Evolutionary conservation across 2,797 vertebrate genomes (phyloP).

Genomic region (Nyctibius grandis): DNA sequence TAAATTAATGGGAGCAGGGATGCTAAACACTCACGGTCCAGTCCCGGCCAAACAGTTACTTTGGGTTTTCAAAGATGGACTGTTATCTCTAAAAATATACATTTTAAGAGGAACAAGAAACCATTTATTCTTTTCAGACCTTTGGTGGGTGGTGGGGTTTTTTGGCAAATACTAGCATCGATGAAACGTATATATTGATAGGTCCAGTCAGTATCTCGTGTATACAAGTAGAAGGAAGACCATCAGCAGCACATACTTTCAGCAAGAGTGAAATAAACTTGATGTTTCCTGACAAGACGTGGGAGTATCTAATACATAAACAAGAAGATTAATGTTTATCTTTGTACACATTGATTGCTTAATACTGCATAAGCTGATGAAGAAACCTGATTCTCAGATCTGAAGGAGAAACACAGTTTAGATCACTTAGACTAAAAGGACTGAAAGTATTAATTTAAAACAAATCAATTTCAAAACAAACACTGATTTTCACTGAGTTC

Average conservation of each 20-base stretch:
- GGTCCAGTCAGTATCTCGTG: neutral
- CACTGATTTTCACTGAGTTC: neutral
- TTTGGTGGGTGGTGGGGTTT: too few relatives aligned
- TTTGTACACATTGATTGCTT: neutral
- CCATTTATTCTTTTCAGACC: neutral
- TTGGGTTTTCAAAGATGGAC: neutral
- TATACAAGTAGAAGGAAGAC: neutral
- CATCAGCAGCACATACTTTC: neutral
- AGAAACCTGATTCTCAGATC: neutral
- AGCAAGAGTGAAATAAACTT: neutral
- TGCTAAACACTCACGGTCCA: neutral
- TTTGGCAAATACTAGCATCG: rapidly evolving
- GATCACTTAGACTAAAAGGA: neutral
- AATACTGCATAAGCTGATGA: neutral
- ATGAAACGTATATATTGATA: neutral
- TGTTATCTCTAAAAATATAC: neutral
- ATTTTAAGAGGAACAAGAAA: neutral
- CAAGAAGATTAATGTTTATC: neutral
- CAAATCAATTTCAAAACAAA: neutral
- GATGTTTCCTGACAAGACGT: neutral
- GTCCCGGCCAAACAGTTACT: neutral
- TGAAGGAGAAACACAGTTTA: neutral
- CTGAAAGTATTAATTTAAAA: neutral
- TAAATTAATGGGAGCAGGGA: neutral
- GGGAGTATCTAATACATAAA: neutral